phyloP scores from a whole-genome alignment of 2,888 invertebrate genomes.

The Piscicola geometra region DNA sequence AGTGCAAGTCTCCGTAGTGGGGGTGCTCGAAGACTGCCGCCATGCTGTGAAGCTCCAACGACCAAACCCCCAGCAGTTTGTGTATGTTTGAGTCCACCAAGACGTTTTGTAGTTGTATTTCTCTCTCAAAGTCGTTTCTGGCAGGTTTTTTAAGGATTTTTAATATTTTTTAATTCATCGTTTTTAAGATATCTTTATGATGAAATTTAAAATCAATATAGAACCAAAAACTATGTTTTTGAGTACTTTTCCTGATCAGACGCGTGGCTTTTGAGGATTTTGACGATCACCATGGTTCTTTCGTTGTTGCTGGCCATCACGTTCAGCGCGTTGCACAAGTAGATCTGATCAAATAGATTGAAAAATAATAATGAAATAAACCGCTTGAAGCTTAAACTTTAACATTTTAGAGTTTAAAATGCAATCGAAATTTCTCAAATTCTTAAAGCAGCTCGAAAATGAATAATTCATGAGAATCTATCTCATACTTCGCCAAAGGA shows the following conservation, averaged over 20 bases:
- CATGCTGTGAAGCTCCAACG: not conserved
- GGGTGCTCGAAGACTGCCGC: conserved; percentile 26
- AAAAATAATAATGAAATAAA: no score
- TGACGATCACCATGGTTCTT: conserved; percentile 26
- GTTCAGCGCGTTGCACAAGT: conserved; percentile 17
- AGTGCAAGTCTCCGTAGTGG: conserved; percentile 13
- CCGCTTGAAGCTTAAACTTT: no score
- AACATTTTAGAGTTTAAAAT: no score
- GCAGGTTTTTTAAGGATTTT: not conserved
- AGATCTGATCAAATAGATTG: conserved; percentile 2
- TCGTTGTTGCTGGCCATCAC: conserved; percentile 11
- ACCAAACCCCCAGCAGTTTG: conserved; percentile 23
- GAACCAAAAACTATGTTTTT: not conserved
- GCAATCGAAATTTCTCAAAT: no score
- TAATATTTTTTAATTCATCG: not conserved
- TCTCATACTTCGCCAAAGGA: conserved; percentile 18
- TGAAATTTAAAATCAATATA: not conserved
- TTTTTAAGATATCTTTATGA: not conserved
- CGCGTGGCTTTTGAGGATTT: conserved; percentile 30
- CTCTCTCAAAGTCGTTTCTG: conserved; percentile 21
- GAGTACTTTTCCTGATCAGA: conserved; percentile 22
- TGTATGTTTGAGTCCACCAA: conserved; percentile 24
- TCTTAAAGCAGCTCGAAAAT: not conserved
- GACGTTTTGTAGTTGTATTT: conserved; percentile 10
- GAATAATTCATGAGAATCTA: not conserved